Evolutionary conservation across 1,140 invertebrate genomes (phyloP).

Genomic region (Acromyrmex charruanus): DNA sequence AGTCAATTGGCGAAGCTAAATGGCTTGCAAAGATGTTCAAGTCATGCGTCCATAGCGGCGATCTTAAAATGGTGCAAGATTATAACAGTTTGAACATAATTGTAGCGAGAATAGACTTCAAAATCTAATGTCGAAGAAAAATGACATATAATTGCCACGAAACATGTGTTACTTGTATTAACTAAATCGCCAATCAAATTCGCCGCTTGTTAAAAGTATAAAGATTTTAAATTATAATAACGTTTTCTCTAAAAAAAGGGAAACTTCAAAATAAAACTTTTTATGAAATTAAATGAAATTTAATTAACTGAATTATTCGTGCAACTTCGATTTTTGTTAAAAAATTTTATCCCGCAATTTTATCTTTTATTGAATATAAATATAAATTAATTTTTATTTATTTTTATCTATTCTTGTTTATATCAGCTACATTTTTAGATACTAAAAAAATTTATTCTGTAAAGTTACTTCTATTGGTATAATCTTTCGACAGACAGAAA

Average conservation of each 20-base stretch:
- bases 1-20: slow-evolving; percentile 42
- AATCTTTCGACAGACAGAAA: background rate
- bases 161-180: background rate
- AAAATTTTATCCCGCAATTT: background rate
- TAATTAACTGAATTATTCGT: background rate
- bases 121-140: background rate
- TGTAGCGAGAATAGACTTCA: background rate
- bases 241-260: background rate
- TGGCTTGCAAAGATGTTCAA: slow-evolving; percentile 36
- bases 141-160: too few relatives aligned
- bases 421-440: background rate
- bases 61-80: background rate
- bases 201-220: background rate
- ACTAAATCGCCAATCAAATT: background rate
- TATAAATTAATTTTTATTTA: background rate
- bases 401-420: too few relatives aligned
- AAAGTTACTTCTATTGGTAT: background rate
- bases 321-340: background rate
- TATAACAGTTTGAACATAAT: background rate
- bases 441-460: background rate
- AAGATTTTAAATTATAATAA: background rate
- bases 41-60: slow-evolving; percentile 25
- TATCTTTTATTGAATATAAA: too few relatives aligned
- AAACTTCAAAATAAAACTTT: background rate
- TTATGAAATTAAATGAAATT: background rate